Conservation (phyloP, 2,113 vertebrate species). For the Isichthys henryi region DNA sequence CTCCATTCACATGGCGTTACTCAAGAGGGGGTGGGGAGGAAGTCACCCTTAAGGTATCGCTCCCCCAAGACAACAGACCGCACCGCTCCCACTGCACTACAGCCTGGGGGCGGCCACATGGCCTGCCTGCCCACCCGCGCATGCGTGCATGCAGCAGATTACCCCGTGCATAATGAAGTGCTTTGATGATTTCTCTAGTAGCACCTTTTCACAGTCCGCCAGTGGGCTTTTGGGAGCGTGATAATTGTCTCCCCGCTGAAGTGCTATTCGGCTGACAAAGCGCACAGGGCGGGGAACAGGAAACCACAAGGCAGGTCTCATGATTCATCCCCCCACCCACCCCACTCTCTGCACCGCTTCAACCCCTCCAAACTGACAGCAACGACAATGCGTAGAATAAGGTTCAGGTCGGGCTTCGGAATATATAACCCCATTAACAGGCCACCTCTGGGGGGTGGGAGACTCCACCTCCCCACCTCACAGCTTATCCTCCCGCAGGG, state of each 20-base stretch:
- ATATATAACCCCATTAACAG: not conserved
- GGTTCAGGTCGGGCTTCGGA: not conserved
- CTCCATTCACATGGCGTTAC: not conserved
- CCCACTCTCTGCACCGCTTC: not conserved
- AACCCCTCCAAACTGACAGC: not conserved
- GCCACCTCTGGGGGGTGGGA: not conserved
- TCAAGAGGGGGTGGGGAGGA: not conserved
- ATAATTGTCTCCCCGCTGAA: slow-evolving; percentile 58
- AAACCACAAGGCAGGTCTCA: slow-evolving; percentile 35
- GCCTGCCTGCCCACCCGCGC: not conserved
- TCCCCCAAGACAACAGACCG: not conserved
- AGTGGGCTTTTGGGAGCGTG: slow-evolving; percentile 44
- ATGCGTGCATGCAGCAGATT: not conserved
- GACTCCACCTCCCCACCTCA: not conserved
- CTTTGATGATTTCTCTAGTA: slow-evolving; percentile 55
- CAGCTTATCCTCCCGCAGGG: not conserved
- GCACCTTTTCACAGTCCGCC: slow-evolving; percentile 50
- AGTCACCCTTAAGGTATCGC: not conserved
- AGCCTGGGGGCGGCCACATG: not conserved
- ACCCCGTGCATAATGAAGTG: not conserved
- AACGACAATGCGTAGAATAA: slow-evolving; percentile 23
- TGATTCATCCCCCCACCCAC: slow-evolving; percentile 23
- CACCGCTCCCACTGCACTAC: not conserved
- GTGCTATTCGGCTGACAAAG: slow-evolving; percentile 38
- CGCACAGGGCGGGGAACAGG: slow-evolving; percentile 26